A percentile compares a stretch with the other conserved stretches of the same genome.
These are phyloP conservation scores for Yoshiicerus persimilis DNA, from an alignment of 1,140 invertebrate genomes.

Conservation along the genomic window DNA sequence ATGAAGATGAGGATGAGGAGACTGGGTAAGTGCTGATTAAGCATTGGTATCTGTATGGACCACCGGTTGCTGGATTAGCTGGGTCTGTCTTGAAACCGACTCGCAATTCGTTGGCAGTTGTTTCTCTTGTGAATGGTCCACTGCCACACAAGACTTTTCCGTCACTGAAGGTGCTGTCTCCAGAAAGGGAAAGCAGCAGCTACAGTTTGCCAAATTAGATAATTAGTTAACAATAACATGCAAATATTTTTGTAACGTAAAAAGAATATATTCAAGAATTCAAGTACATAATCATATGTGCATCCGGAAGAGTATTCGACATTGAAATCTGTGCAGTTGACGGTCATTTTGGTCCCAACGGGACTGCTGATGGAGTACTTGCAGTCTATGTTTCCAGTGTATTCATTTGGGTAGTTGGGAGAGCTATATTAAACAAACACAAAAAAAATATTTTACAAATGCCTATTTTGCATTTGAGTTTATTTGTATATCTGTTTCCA, in stretches of 20 bases:
- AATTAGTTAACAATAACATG: background rate
- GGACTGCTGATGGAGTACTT: constrained; percentile 18
- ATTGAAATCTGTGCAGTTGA: constrained; percentile 38
- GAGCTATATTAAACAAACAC: too few species aligned
- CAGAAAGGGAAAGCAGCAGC: constrained; percentile 2
- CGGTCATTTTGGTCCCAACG: constrained; percentile 5
- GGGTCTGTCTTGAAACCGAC: constrained; percentile 17
- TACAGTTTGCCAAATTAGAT: background rate
- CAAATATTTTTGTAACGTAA: too few species aligned
- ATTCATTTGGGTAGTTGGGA: constrained; percentile 12
- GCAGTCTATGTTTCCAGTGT: constrained; percentile 15
- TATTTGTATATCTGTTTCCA: too few species aligned
- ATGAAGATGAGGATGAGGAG: background rate
- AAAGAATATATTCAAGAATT: too few species aligned
- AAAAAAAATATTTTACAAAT: too few species aligned
- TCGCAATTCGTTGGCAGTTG: background rate
- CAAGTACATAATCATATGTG: background rate
- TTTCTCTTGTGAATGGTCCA: background rate
- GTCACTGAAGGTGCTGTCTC: constrained; percentile 23
- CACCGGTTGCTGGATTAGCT: background rate
- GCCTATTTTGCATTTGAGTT: too few species aligned
- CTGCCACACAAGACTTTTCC: background rate
- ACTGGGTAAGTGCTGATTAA: background rate
- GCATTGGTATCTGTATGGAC: constrained; percentile 29
- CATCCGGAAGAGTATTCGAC: constrained; percentile 11